phyloP scores from a whole-genome alignment of 2,888 invertebrate genomes.

The Ptychoptera albimana region DNA sequence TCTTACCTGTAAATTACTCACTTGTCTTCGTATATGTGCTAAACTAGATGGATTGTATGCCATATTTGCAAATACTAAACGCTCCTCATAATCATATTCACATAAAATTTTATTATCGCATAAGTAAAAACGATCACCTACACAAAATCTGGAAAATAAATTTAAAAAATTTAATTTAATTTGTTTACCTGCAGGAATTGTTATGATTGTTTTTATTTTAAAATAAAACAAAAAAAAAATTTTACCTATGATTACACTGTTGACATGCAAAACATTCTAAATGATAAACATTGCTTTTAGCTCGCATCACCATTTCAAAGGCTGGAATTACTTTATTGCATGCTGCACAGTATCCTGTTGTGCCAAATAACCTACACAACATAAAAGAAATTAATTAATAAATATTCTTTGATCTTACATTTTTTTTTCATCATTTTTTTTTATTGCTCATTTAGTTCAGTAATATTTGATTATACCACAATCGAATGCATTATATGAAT shows the following conservation, averaged over 20 bases:
- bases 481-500: neutral
- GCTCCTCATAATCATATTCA: conserved; percentile 87
- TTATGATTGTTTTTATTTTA: neutral
- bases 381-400: neutral
- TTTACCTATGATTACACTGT: conserved; percentile 84
- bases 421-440: too few relatives aligned
- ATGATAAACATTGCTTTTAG: conserved; percentile 82
- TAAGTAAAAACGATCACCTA: conserved; percentile 83
- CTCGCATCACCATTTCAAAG: conserved; percentile 92
- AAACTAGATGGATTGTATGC: conserved; percentile 72
- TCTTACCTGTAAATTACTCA: conserved; percentile 48
- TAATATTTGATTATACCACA: too few relatives aligned
- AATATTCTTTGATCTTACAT: too few relatives aligned
- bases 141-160: conserved; percentile 62
- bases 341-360: conserved; percentile 79
- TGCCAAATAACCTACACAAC: conserved; percentile 66
- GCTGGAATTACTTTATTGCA: conserved; percentile 88
- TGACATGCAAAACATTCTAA: conserved; percentile 90
- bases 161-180: conserved; percentile 5
- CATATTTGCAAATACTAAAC: conserved; percentile 80
- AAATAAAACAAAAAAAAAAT: neutral
- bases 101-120: conserved; percentile 90
- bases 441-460: too few relatives aligned
- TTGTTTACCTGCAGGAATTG: neutral
- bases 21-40: conserved; percentile 73